Evolutionary conservation across 2,113 vertebrate species (phyloP).

Genomic region (Condylura cristata): DNA sequence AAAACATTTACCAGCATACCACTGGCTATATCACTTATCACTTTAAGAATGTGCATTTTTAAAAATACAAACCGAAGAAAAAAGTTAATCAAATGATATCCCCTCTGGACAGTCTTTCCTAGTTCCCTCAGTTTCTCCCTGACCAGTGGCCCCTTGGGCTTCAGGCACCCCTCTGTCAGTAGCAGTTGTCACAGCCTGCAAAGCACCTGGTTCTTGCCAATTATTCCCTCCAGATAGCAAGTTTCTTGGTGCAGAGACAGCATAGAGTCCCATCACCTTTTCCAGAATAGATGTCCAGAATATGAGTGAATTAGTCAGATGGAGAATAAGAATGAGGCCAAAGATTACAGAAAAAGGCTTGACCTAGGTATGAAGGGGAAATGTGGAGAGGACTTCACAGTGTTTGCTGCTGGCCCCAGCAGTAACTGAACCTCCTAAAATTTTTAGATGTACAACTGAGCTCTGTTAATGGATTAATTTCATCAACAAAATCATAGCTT

Average conservation of each 20-base stretch:
- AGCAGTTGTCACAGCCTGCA: not conserved
- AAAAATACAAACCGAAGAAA: slow-evolving; percentile 32
- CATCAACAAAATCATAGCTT: not conserved
- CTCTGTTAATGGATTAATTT: not conserved
- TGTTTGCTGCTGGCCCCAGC: not conserved
- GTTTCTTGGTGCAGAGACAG: not conserved
- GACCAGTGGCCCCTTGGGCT: not conserved
- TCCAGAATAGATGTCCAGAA: not conserved
- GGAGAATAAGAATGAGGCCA: not conserved
- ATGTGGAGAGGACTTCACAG: not conserved
- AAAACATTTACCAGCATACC: not conserved
- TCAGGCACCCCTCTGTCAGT: not conserved
- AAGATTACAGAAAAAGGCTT: not conserved
- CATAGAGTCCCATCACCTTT: not conserved
- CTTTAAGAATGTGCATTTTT: not conserved
- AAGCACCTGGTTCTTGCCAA: not conserved
- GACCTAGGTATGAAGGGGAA: not conserved
- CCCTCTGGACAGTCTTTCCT: not conserved
- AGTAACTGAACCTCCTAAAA: not conserved
- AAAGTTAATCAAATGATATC: not conserved
- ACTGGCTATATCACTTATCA: not conserved
- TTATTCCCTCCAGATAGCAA: not conserved
- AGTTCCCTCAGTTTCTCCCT: not conserved
- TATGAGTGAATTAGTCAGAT: not conserved
- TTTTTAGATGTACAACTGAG: not conserved